Base-by-base conservation (phyloP, 2,888 invertebrate genomes). In the Protodeltote pygarga region DNA sequence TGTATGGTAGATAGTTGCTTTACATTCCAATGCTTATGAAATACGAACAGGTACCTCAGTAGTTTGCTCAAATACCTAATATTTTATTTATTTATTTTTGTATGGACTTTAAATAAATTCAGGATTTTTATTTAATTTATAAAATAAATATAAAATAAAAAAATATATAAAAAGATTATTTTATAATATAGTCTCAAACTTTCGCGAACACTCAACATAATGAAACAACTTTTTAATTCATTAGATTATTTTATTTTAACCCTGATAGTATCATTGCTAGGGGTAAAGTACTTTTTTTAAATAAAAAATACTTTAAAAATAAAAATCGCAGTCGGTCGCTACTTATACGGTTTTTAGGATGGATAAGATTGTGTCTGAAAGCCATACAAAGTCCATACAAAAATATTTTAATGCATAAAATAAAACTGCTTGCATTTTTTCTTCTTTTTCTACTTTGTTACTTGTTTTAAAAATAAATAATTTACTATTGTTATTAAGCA, bases 381-480 rank as follows among this genome's bases (percentile, higher is more conserved):
- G 5, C 19, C 6, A 5, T 3, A 21, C 9, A 11, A 17, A 20
- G 25, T 35, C n/a, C 24, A 24, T 32, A 41, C 39, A 46, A 34
- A 37, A 46, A 21, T 38, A 31, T 41, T 39, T 16, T 27, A 6
- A 20, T n/a, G n/a, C 8, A 32, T 39, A 47, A 52, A 74, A 74
- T 77, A 71, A 75, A 78, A 76, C 77, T 81, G 81, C 81, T 77
- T 72, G 59, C 65, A 70, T 51, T 62, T n/a, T n/a, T n/a, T 54
- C 13, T 52, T 42, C 9, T 42, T 20, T 28, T 35, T 38, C 28
- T 32, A 24, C 21, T 40, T 51, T 55, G 24, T 49, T 52, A 32
- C 0, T 45, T 24, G 40, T 53, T 42, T 52, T 44, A 39, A 6
- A 29, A 69, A 58, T 62, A 64, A 58, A 65, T 25, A 3, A 15